phyloP scores from a whole-genome alignment of 2,888 invertebrate species.

The Fragum whitleyi region DNA sequence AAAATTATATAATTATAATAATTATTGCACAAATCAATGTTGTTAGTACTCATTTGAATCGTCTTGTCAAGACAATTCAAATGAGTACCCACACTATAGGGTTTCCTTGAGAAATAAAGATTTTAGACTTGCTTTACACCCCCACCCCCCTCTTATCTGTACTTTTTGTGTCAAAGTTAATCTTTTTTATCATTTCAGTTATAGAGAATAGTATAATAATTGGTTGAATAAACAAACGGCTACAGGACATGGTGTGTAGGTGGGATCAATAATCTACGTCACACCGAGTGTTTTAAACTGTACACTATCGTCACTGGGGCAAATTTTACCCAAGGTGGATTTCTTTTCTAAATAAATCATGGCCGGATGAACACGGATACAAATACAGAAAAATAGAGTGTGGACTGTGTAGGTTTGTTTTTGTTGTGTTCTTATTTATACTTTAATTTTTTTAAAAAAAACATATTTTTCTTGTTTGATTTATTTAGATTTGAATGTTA shows the following conservation, averaged over 20 bases:
- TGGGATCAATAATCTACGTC: conserved; percentile 14
- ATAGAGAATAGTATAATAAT: not conserved
- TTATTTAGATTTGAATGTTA: no score
- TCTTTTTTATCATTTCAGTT: no score
- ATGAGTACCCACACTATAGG: no score
- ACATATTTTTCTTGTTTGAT: no score
- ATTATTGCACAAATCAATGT: no score
- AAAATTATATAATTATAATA: no score
- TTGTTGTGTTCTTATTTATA: not conserved
- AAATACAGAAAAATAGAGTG: not conserved
- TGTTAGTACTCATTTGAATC: no score
- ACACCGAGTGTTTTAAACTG: conserved; percentile 7
- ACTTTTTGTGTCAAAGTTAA: no score
- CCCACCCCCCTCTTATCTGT: no score
- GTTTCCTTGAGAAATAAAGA: no score
- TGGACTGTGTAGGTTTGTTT: not conserved
- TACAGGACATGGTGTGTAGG: not conserved
- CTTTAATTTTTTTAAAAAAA: not conserved
- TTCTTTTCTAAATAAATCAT: conserved; percentile 16
- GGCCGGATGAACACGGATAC: conserved; percentile 6
- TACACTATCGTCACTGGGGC: not conserved
- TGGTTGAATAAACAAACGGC: conserved; percentile 9
- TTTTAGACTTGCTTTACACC: no score
- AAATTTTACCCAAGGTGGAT: not conserved
- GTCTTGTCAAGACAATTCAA: no score